Base-by-base conservation (phyloP, 2,888 invertebrate genomes). In the Lypha dubia region DNA sequence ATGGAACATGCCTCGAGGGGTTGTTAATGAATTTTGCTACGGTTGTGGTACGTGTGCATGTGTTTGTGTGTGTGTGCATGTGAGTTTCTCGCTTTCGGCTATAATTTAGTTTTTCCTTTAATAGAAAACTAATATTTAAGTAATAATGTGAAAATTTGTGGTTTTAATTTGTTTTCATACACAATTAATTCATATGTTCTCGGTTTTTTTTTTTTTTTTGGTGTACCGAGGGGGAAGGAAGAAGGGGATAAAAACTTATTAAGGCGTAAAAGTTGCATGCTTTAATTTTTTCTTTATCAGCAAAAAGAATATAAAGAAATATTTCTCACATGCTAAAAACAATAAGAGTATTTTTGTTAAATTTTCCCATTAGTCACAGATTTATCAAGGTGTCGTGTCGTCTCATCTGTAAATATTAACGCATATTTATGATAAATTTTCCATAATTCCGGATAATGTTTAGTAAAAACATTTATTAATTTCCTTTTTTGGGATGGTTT, bases 371-470 rank as follows among this genome's bases (percentile, higher is more conserved):
- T 86, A 84, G 86, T 84, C 86, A 86, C 77, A 79, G 76, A 77
- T 77, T 85, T 86, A 86, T 86, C 81, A 77, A 76, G 81, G 81
- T 79, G 83, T 83, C 79, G 79, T 73, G 85, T 86, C 86, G 83
- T 83, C 79, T 81, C 76, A 86, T 86, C 86, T 73, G 79, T n/a
- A 49, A 74, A 75, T 60, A 60, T 65, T 65, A 76, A 70, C 70
- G 75, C 70, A 71, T 65, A 56, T 76, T 76, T 70, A 70, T 38
- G 17, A 35, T 62, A 15, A 51, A 20, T 67, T 67, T 67, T 82
- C 67, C 71, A 38, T 77, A 71, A 41, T 74, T 58, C 49, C 46
- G 51, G 1, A 9, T n/a, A 41, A 17, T 60, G 9, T 80, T 73
- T n/a, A 20, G 32, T 35, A 56, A 46, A 51, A 79, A 79, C 17